phyloP scores from a whole-genome alignment of 2,797 vertebrate species.

The Varecia variegata region DNA sequence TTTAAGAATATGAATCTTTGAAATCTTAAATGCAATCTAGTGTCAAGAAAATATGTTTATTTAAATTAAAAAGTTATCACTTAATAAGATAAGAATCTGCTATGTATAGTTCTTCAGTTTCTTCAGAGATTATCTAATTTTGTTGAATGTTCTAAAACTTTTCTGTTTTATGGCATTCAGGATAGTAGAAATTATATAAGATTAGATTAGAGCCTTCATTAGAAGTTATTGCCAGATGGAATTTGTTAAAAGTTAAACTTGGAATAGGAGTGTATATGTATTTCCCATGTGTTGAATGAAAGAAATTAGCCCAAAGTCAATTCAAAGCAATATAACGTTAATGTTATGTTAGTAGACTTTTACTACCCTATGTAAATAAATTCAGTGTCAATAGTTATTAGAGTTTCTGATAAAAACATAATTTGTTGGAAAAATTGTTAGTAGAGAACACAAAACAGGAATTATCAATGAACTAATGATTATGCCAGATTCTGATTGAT shows the following conservation, averaged over 20 bases:
- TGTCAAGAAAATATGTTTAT: slow-evolving; percentile 11
- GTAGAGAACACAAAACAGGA: background rate
- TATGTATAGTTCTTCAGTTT: slow-evolving; percentile 15
- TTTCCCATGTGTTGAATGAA: background rate
- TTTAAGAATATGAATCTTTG: slow-evolving; percentile 35
- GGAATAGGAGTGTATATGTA: background rate
- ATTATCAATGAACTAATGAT: background rate
- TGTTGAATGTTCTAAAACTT: slow-evolving; percentile 17
- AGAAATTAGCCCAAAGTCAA: background rate
- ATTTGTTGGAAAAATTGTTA: slow-evolving; percentile 27
- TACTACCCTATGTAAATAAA: slow-evolving; percentile 44
- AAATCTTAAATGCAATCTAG: slow-evolving; percentile 9
- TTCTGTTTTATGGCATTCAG: slow-evolving; percentile 9
- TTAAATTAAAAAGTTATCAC: slow-evolving; percentile 34
- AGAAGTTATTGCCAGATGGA: background rate
- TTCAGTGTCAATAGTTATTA: background rate
- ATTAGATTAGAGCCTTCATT: background rate
- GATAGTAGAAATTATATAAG: background rate
- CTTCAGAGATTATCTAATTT: background rate
- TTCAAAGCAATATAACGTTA: slow-evolving; percentile 38
- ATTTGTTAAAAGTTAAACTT: slow-evolving; percentile 48
- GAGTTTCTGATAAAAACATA: slow-evolving; percentile 7
- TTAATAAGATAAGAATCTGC: background rate
- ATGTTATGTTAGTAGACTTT: slow-evolving; percentile 11
- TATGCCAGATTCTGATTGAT: background rate